phyloP scores from a whole-genome alignment of 2,797 vertebrate species.

The Cuculus canorus region DNA sequence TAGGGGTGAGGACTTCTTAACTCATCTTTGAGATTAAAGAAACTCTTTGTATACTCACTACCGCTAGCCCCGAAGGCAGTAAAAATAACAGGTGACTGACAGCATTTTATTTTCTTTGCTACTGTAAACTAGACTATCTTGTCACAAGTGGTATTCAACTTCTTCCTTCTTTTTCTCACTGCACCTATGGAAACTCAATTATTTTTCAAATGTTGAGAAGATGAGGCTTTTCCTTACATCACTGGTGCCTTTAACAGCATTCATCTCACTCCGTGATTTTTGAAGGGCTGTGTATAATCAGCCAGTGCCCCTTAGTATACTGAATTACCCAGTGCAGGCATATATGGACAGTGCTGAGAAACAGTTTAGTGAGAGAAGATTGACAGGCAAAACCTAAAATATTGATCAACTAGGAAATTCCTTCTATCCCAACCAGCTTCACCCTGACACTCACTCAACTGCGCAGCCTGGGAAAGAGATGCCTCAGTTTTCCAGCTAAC shows the following conservation, averaged over 20 bases:
- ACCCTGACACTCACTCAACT: background rate
- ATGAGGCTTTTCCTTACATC: background rate
- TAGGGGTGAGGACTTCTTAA: background rate
- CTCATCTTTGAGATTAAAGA: background rate
- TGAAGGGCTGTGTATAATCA: background rate
- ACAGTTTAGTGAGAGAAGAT: background rate
- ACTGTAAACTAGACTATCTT: background rate
- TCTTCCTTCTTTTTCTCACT: background rate
- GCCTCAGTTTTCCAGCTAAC: background rate
- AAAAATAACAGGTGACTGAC: background rate
- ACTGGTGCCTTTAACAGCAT: background rate
- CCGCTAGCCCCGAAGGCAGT: background rate
- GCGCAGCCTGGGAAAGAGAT: fast-evolving
- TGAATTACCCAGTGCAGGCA: background rate
- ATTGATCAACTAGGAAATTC: background rate
- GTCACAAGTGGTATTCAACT: background rate
- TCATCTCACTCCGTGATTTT: background rate
- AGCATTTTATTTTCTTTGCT: background rate
- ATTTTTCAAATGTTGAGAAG: background rate
- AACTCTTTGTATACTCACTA: background rate
- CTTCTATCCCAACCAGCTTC: background rate
- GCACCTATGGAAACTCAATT: background rate
- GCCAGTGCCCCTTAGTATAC: background rate
- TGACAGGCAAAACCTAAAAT: background rate
- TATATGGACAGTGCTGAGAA: background rate